phyloP scores from a whole-genome alignment of 1,140 invertebrate genomes.

The Linepithema humile region DNA sequence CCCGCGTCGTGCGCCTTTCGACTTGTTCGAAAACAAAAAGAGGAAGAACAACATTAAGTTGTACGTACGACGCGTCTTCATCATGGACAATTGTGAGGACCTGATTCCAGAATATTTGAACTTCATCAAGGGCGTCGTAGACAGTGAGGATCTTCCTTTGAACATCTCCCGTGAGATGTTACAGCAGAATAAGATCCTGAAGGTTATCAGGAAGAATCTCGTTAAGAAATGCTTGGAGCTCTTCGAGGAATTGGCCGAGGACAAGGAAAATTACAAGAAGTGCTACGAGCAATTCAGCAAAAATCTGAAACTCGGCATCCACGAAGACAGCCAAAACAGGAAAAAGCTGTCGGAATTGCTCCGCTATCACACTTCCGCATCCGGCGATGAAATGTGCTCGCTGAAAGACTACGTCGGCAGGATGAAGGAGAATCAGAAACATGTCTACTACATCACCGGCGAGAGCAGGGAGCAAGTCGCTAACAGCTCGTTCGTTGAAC shows the following conservation, averaged over 20 bases:
- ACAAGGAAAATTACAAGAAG: conserved; percentile 99
- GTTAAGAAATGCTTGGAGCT: conserved; percentile 99
- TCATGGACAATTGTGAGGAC: conserved; percentile 99
- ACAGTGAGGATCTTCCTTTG: conserved; percentile 98
- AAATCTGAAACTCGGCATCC: conserved; percentile 98
- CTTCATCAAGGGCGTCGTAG: conserved; percentile 98
- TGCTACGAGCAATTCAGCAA: conserved; percentile 99
- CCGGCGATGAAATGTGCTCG: conserved; percentile 96
- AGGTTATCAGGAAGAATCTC: conserved; percentile 98
- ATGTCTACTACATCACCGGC: conserved; percentile 99
- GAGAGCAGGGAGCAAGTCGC: conserved; percentile 97
- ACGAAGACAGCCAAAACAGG: conserved; percentile 97
- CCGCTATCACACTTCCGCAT: conserved; percentile 96
- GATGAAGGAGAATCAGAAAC: conserved; percentile 99
- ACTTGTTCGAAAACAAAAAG: conserved; percentile 98
- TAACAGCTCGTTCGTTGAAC: conserved; percentile 98
- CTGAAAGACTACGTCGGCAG: conserved; percentile 97
- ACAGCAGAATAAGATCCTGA: conserved; percentile 99
- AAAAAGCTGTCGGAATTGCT: conserved; percentile 96
- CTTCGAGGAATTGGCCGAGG: conserved; percentile 97
- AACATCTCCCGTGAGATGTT: conserved; percentile 99
- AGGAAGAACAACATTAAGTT: conserved; percentile 99
- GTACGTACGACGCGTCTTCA: conserved; percentile 98
- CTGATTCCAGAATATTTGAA: conserved; percentile 99
- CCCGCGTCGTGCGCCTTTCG: too few relatives aligned